Conservation (phyloP, 2,113 vertebrate species). For the Thryonomys swinderianus region DNA sequence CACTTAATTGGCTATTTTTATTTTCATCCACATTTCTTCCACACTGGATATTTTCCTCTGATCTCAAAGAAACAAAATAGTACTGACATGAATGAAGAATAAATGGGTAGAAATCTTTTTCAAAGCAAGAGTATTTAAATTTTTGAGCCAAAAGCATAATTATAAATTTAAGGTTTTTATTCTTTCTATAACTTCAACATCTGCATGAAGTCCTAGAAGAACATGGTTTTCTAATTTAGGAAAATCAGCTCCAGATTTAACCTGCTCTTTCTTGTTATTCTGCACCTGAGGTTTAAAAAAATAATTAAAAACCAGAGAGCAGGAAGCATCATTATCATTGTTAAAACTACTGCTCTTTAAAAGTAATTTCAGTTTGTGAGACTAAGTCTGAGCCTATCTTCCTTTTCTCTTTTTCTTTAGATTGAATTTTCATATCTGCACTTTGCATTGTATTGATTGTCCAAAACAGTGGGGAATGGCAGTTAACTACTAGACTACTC, state of each 20-base stretch:
- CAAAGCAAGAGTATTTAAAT: background rate
- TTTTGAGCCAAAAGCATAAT: constrained; percentile 46
- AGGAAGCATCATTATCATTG: constrained; percentile 21
- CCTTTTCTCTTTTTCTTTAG: background rate
- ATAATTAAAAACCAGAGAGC: constrained; percentile 54
- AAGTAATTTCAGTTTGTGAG: background rate
- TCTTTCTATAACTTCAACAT: constrained; percentile 38
- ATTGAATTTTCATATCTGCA: background rate
- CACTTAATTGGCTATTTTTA: background rate
- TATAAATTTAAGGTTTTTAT: constrained; percentile 9
- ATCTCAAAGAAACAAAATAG: constrained; percentile 31
- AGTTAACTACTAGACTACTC: background rate
- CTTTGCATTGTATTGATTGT: background rate
- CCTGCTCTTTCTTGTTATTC: constrained; percentile 43
- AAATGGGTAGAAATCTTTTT: constrained; percentile 17
- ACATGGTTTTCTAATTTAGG: constrained; percentile 40
- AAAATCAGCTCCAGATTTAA: constrained; percentile 62
- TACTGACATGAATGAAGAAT: background rate
- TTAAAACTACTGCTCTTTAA: constrained; percentile 11
- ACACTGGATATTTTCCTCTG: background rate
- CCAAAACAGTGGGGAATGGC: background rate
- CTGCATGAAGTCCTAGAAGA: background rate
- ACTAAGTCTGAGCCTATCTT: background rate
- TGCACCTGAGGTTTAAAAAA: constrained; percentile 5
- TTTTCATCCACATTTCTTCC: constrained; percentile 8